Evolutionary conservation across 2,113 vertebrate genomes (phyloP).

Genomic region (Dicaeum eximium): DNA sequence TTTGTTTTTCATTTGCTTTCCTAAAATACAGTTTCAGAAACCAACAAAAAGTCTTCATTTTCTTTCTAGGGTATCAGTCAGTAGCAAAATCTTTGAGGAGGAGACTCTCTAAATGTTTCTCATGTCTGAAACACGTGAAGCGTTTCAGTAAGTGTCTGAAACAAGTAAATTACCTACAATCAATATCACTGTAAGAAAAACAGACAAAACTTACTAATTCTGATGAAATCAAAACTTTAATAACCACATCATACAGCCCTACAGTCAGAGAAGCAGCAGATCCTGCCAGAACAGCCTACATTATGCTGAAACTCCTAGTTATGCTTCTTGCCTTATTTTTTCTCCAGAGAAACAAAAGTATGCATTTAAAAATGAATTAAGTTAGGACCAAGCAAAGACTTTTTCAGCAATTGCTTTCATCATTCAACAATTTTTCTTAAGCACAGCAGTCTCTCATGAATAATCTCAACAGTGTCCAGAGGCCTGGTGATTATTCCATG

Average conservation of each 20-base stretch:
- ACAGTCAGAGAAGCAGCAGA: neutral
- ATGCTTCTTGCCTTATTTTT: neutral
- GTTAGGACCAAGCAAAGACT: neutral
- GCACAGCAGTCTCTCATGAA: constrained; percentile 11
- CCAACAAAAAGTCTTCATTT: neutral
- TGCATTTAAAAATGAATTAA: neutral
- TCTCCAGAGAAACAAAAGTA: neutral
- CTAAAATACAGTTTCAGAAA: neutral
- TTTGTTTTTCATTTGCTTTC: neutral
- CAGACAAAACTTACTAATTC: neutral
- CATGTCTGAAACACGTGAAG: neutral
- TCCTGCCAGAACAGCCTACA: neutral
- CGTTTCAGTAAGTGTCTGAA: too few relatives aligned
- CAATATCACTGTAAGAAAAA: neutral
- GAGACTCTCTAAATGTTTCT: neutral
- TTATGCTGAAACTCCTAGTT: neutral
- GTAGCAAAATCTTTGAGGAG: neutral
- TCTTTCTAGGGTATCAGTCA: neutral
- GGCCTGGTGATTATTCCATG: neutral
- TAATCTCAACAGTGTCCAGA: neutral
- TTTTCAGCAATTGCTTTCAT: neutral
- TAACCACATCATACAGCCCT: neutral
- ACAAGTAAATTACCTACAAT: neutral
- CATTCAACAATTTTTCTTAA: constrained; percentile 9
- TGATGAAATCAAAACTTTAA: neutral